Conservation (phyloP, 2,797 vertebrate species). For the Bovichtus variegatus region DNA sequence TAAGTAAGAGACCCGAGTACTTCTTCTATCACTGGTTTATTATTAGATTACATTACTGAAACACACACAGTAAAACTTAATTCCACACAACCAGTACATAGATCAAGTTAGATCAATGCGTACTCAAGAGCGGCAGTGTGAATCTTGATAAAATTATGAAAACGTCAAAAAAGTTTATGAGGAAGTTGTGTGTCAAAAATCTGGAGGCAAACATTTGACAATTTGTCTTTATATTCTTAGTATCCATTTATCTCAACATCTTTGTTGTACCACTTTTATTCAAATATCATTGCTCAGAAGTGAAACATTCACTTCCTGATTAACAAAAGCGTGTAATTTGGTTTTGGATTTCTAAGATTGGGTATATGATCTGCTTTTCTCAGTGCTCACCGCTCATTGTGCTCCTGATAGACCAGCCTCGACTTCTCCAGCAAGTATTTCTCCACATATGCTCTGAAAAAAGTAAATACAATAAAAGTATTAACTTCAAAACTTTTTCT, state of each 20-base stretch:
- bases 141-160: not conserved
- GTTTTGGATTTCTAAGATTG: not conserved
- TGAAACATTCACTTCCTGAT: not conserved
- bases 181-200: not conserved
- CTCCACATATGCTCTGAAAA: conserved; percentile 94
- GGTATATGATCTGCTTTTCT: not conserved
- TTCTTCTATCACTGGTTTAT: no score
- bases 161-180: not conserved
- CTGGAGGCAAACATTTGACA: not conserved
- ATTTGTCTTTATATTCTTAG: not conserved
- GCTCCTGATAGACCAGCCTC: conserved; percentile 97
- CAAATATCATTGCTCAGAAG: not conserved
- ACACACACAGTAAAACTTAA: no score
- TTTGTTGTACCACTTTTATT: not conserved
- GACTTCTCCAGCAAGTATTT: conserved; percentile 99
- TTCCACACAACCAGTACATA: no score
- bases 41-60: no score
- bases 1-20: no score
- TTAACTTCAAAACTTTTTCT: not conserved
- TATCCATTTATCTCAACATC: not conserved
- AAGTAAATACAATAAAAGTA: not conserved
- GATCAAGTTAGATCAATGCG: no score
- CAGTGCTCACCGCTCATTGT: conserved; percentile 92
- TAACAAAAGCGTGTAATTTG: not conserved
- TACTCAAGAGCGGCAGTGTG: no score